phyloP scores from a whole-genome alignment of 2,888 invertebrate species.

The Abrostola triplasia region DNA sequence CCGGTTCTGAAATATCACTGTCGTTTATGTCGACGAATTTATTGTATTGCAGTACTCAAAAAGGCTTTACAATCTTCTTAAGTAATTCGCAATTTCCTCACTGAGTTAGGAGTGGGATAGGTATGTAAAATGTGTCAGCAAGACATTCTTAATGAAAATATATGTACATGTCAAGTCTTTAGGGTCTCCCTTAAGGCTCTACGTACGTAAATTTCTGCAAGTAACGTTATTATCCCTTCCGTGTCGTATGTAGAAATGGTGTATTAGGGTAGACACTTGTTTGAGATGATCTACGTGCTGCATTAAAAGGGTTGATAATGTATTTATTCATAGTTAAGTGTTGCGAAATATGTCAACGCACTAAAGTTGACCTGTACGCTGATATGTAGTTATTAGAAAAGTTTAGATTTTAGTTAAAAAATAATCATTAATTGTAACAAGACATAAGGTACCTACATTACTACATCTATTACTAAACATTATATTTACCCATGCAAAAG shows the following conservation, averaged over 20 bases:
- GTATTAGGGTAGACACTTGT: background rate
- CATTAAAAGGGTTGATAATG: background rate
- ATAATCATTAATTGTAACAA: too few relatives aligned
- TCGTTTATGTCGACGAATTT: background rate
- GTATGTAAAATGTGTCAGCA: constrained; percentile 1
- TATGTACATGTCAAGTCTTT: background rate
- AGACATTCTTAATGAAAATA: too few relatives aligned
- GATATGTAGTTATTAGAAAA: too few relatives aligned
- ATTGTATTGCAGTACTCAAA: background rate
- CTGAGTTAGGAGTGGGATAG: background rate
- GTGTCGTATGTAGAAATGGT: background rate
- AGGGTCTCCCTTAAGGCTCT: background rate
- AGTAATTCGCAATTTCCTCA: background rate
- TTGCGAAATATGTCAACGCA: background rate
- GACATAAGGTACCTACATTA: too few relatives aligned
- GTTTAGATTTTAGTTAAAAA: too few relatives aligned
- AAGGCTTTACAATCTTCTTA: background rate
- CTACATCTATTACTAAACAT: too few relatives aligned
- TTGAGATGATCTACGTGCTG: background rate
- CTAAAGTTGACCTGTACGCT: background rate
- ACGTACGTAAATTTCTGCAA: background rate
- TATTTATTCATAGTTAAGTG: background rate
- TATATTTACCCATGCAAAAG: too few relatives aligned
- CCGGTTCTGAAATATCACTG: constrained; percentile 5
- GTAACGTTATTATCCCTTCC: background rate